These are phyloP conservation scores for Halictus rubicundus DNA, from an alignment of 1,140 invertebrate genomes.

Conservation along the genomic window DNA sequence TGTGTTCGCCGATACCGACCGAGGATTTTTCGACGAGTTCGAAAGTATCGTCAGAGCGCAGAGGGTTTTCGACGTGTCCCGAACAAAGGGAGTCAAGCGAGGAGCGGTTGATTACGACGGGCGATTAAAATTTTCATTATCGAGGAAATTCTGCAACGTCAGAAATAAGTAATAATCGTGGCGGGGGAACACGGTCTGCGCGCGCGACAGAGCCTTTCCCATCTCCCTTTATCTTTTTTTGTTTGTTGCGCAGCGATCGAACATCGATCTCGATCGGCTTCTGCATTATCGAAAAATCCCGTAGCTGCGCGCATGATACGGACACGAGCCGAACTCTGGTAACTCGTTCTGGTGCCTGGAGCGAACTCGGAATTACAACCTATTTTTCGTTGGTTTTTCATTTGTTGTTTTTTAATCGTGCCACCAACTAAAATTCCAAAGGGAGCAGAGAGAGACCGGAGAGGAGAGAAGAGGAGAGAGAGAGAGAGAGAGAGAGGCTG, in stretches of 20 bases:
- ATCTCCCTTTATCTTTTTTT: background rate
- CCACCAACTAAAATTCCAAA: conserved; percentile 9
- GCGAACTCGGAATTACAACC: background rate
- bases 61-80: background rate
- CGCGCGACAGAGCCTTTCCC: background rate
- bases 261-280: background rate
- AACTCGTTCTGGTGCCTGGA: background rate
- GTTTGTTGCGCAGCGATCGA: background rate
- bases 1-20: background rate
- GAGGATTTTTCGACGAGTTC: background rate
- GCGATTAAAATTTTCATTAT: conserved; percentile 48
- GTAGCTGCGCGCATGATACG: background rate
- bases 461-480: background rate
- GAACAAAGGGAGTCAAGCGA: conserved; percentile 25
- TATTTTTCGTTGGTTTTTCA: background rate
- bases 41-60: background rate
- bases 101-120: conserved; percentile 29
- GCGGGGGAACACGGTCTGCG: background rate
- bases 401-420: background rate
- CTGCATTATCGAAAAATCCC: background rate
- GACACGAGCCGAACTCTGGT: background rate
- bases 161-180: conserved; percentile 32
- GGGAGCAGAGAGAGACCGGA: background rate
- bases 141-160: conserved; percentile 41
- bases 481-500: background rate